Conservation (phyloP, 2,888 invertebrate species). For the Mythimna impura region DNA sequence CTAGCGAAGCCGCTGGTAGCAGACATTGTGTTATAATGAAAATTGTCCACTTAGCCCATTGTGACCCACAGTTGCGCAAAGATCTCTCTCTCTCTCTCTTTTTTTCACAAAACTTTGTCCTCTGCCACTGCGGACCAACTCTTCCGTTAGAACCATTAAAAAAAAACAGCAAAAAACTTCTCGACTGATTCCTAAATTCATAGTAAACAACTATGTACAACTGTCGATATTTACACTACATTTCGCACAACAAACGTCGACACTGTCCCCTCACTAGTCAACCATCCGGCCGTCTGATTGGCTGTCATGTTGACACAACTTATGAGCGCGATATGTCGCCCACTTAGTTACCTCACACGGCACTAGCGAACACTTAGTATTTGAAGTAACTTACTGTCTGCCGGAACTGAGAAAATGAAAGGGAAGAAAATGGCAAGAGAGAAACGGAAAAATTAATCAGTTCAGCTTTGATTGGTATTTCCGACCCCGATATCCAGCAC, state of each 20-base stretch:
- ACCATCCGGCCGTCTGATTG: conserved; percentile 57
- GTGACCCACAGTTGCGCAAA: not conserved
- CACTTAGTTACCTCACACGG: conserved; percentile 44
- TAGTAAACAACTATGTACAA: not conserved
- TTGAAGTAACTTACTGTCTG: conserved; percentile 36
- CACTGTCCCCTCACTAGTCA: conserved; percentile 30
- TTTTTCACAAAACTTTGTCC: not conserved
- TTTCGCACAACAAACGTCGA: conserved; percentile 1
- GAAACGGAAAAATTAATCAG: too few species aligned
- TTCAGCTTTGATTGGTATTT: too few species aligned
- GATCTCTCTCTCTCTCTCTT: too few species aligned
- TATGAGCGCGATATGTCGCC: conserved; percentile 60
- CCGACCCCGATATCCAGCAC: too few species aligned
- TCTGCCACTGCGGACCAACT: not conserved
- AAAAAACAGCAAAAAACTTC: too few species aligned
- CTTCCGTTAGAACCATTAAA: too few species aligned
- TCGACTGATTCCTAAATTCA: too few species aligned
- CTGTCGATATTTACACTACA: not conserved
- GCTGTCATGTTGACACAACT: conserved; percentile 65
- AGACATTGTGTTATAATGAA: too few species aligned
- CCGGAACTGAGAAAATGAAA: conserved; percentile 12
- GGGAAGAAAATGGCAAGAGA: not conserved
- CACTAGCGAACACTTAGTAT: conserved; percentile 32
- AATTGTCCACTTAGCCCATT: not conserved
- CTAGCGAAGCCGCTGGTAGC: too few species aligned